Evolutionary conservation across 2,888 invertebrate species (phyloP), one percentile per base, ranked within the genome.

Genomic region (Orchesella flavescens): DNA sequence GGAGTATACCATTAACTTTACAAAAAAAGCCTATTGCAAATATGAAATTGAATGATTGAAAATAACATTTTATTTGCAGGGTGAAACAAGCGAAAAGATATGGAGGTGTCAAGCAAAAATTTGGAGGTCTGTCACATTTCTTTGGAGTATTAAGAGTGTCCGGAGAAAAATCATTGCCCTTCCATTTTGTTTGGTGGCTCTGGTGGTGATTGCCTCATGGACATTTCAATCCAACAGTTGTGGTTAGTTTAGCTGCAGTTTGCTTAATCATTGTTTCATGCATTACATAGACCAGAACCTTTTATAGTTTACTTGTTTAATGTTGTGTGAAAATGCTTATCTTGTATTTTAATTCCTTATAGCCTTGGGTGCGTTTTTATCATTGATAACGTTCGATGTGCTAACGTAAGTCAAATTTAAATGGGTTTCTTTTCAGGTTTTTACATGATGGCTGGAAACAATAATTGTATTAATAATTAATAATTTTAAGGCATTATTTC

Each of bases 301-400:
- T n/a, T n/a, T n/a, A n/a, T n/a, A n/a, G n/a, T n/a, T n/a, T n/a
- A n/a, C n/a, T n/a, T n/a, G n/a, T n/a, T n/a, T n/a, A n/a, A n/a
- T n/a, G n/a, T n/a, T n/a, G n/a, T n/a, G n/a, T n/a, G n/a, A n/a
- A n/a, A n/a, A 4, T 34, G 34, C 34, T 34, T 7, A 7, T 34
- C 7, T 34, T 17, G 43, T 3, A 66, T 43, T 34, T 19, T 61
- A 44, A 57, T 66, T 34, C 24, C 10, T 82, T 83, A 3, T 71
- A 87, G 87, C 87, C 63, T 86, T 87, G 43, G 68, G 86, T 65
- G 86, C 86, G 12, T 87, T 87, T 71, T 55, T 87, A 34, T 82
- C 83, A n/a, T 76, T 88, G 9, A 73, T 88, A 15, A 43, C 85
- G 17, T 88, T 88, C 55, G 88, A 88, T 49, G 83, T 87, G 24